Conservation (phyloP, 2,797 vertebrate genomes). For the Acrossocheilus fasciatus region DNA sequence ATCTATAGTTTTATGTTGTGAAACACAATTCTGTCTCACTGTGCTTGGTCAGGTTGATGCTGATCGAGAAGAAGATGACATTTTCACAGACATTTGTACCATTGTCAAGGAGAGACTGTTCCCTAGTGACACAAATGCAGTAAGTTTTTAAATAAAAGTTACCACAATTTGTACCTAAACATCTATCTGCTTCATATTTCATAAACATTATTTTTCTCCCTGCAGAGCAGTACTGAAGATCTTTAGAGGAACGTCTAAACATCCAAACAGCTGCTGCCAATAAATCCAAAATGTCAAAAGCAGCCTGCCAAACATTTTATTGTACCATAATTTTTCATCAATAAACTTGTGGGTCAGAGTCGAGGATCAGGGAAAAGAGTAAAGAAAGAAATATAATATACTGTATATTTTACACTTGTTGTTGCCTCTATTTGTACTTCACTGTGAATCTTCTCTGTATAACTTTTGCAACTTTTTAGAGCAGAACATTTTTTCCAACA, state of each 20-base stretch:
- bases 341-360: not conserved
- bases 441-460: conserved; percentile 22
- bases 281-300: not conserved
- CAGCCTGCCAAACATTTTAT: conserved; percentile 1
- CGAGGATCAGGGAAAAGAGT: not conserved
- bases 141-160: conserved; percentile 32
- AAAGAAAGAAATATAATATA: not conserved
- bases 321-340: not conserved
- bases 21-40: conserved; percentile 12
- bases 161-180: not conserved
- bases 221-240: conserved; percentile 52
- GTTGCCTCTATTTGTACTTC: conserved; percentile 17
- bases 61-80: conserved; percentile 72
- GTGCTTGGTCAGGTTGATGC: conserved; percentile 70
- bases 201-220: conserved; percentile 6
- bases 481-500: not conserved
- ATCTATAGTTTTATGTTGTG: not conserved
- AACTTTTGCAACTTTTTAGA: not conserved
- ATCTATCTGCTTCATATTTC: not conserved
- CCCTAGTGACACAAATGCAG: conserved; percentile 47
- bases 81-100: conserved; percentile 72
- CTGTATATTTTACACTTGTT: not conserved
- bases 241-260: conserved; percentile 16
- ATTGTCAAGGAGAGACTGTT: conserved; percentile 70
- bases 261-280: not conserved